phyloP scores from a whole-genome alignment of 2,113 vertebrate species.

The Haliaeetus leucogaster region DNA sequence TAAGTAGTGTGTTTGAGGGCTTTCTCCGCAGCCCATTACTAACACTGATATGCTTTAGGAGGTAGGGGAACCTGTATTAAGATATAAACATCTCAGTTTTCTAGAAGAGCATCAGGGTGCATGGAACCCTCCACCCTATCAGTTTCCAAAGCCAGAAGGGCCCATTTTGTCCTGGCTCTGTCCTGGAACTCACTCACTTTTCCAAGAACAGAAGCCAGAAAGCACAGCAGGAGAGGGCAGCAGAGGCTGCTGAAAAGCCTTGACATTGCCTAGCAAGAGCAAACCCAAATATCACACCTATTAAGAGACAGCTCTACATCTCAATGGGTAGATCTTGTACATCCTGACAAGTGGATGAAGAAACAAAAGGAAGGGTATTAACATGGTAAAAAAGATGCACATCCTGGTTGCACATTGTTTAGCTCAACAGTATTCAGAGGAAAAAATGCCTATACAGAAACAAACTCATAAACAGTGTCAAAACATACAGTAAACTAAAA shows the following conservation, averaged over 20 bases:
- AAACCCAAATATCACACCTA: neutral
- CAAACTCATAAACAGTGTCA: neutral
- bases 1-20: neutral
- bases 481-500: neutral
- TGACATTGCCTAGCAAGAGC: neutral
- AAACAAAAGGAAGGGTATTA: neutral
- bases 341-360: neutral
- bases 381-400: neutral
- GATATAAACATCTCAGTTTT: neutral
- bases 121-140: neutral
- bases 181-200: neutral
- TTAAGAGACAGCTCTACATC: neutral
- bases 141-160: neutral
- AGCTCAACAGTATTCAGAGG: neutral
- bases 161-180: neutral
- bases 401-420: neutral
- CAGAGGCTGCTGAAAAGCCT: constrained; percentile 27
- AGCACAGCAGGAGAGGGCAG: constrained; percentile 65
- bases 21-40: neutral
- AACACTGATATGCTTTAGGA: neutral
- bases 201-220: neutral
- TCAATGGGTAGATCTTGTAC: neutral
- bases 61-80: neutral
- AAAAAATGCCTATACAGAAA: neutral
- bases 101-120: neutral